A percentile compares a stretch with the other conserved stretches of the same genome.
Conservation (phyloP, 2,888 invertebrate species). For the Crocallis elinguaria region DNA sequence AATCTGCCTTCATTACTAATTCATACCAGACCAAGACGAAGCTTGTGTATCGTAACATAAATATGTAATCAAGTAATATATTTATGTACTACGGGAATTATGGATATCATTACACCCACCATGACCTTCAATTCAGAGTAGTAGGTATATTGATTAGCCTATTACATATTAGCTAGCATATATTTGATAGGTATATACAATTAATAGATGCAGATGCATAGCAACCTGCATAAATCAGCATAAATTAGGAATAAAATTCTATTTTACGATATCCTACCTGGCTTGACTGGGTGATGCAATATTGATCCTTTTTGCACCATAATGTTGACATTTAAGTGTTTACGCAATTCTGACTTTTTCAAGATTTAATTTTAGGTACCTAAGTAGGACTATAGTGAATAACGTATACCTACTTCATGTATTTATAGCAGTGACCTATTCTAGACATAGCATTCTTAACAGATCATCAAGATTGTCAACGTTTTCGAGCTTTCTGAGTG, state of each 20-base stretch:
- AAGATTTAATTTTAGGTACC: background rate
- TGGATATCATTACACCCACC: background rate
- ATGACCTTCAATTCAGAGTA: no score
- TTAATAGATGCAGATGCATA: conserved; percentile 20
- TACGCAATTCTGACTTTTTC: conserved; percentile 40
- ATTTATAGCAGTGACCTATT: background rate
- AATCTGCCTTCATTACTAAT: no score
- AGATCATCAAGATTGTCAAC: no score
- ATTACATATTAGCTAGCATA: background rate
- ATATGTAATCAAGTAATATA: no score
- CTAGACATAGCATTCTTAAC: background rate
- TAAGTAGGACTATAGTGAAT: no score
- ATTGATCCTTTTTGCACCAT: conserved; percentile 56
- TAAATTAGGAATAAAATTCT: conserved; percentile 29
- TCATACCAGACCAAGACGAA: no score
- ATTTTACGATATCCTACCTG: conserved; percentile 43
- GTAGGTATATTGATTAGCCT: background rate
- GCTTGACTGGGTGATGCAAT: conserved; percentile 71
- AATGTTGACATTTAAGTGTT: conserved; percentile 39
- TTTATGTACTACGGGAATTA: background rate
- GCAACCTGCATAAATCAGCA: conserved; percentile 36
- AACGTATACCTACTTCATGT: no score
- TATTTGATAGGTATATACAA: background rate
- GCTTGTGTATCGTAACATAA: no score
- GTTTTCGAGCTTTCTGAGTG: no score